Conservation (phyloP, 2,113 vertebrate genomes). For the Formicarius rufipectus region DNA sequence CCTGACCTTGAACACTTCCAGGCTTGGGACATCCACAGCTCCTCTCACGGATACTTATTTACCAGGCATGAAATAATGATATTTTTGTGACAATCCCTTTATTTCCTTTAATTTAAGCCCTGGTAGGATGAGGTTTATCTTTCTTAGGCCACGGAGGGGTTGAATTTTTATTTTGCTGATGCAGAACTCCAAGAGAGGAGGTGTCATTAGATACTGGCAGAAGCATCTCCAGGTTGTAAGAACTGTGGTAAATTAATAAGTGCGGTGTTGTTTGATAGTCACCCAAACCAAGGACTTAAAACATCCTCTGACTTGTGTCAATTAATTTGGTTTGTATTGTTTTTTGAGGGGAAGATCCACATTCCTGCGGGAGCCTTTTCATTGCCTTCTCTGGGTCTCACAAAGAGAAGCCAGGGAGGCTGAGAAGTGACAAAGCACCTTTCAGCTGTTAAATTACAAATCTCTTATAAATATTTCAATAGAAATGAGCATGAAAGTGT, state of each 20-base stretch:
- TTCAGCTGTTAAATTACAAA: background rate
- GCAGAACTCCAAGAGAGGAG: background rate
- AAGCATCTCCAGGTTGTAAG: background rate
- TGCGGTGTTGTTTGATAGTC: background rate
- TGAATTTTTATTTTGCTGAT: background rate
- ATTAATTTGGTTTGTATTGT: no score
- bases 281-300: background rate
- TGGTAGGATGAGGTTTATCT: background rate
- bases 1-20: background rate
- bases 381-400: background rate
- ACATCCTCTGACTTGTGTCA: no score
- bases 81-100: background rate
- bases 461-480: background rate
- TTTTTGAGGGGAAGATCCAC: background rate
- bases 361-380: background rate
- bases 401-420: accelerated
- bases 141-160: background rate
- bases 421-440: background rate
- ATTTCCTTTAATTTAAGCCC: background rate
- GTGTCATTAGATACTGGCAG: background rate
- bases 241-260: background rate
- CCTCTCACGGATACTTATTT: background rate
- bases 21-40: background rate
- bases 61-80: background rate
- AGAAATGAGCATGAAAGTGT: background rate